Evolutionary conservation across 2,797 vertebrate genomes (phyloP), one percentile per base, ranked within the genome.

Genomic region (Jordanella pulchra): DNA sequence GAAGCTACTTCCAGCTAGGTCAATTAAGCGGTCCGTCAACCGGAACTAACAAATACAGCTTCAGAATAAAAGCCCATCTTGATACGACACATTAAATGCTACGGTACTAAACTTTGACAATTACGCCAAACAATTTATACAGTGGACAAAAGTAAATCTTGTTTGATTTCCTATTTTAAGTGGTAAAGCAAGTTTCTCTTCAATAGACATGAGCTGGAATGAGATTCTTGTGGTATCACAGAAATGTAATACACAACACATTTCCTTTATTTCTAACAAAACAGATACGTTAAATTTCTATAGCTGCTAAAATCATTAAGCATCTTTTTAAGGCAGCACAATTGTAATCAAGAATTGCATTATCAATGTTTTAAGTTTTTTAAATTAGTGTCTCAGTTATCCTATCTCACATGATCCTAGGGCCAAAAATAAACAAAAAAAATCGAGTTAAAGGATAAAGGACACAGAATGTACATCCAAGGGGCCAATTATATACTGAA

Each of bases 31-130:
- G 0, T 3, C 18, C 7, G 0, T 1, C 0, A 77, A 9, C 81
- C 82, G 88, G 85, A 84, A 32, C 10, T 10, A 2, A 0, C 1
- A 1, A 17, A 0, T 1, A 1, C 0, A 2, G 61, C 54, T 87
- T 87, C 86, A 80, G 45, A 81, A 68, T 85, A 89, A 86, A 79
- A 61, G 75, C 0, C 15, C 0, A 10, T 0, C 30, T 48, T n/a
- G 35, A 63, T 11, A 2, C 17, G 3, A 21, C 21, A 10, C 17
- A 39, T 39, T 39, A 39, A n/a, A 7, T 39, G 35, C 35, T 39
- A 39, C n/a, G n/a, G n/a, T n/a, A n/a, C 35, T 39, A 39, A 39
- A 39, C 35, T 39, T 39, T 7, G 5, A 39, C 9, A 39, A 39
- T 39, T 39, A 39, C 5, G 9, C 35, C 5, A 7, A 39, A 39